Evolutionary conservation across 2,797 vertebrate species (phyloP).

Genomic region (Brachyalestes nurse): DNA sequence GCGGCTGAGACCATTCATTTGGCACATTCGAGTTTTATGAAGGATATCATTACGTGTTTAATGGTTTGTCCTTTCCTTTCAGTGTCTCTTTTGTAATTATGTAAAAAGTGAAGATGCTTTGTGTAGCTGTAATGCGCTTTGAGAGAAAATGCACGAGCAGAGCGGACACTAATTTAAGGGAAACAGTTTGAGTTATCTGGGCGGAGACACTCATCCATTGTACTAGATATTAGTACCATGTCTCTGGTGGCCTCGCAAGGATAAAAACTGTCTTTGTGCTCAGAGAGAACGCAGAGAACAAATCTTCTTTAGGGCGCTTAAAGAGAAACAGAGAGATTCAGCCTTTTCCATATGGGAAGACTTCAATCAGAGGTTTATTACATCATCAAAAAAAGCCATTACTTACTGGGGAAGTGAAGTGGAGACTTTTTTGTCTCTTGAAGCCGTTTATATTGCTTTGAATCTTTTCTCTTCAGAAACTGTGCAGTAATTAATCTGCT

Average conservation of each 20-base stretch:
- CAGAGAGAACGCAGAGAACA: slow-evolving; percentile 19
- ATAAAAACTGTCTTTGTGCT: slow-evolving; percentile 64
- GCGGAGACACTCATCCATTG: slow-evolving; percentile 72
- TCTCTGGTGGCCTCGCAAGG: slow-evolving; percentile 62
- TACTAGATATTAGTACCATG: slow-evolving; percentile 63
- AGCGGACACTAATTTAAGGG: slow-evolving; percentile 18
- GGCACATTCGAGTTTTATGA: slow-evolving; percentile 31
- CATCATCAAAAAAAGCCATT: slow-evolving; percentile 32
- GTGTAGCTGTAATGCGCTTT: slow-evolving; percentile 11
- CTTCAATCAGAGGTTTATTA: slow-evolving; percentile 35
- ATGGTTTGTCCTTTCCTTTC: slow-evolving; percentile 34
- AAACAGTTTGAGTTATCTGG: slow-evolving; percentile 44
- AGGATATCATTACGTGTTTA: slow-evolving; percentile 52
- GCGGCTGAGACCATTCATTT: slow-evolving; percentile 28
- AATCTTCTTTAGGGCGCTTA: slow-evolving; percentile 36
- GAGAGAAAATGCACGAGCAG: neutral
- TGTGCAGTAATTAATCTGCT: slow-evolving; percentile 6
- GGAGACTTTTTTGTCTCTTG: slow-evolving; percentile 11
- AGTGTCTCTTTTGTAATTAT: slow-evolving; percentile 18
- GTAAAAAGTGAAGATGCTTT: neutral
- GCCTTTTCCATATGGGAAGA: neutral
- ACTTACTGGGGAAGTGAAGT: slow-evolving; percentile 19
- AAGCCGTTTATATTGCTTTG: slow-evolving; percentile 23
- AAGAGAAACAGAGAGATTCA: slow-evolving; percentile 17
- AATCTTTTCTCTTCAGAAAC: slow-evolving; percentile 13